Base-by-base conservation (phyloP, 1,140 invertebrate genomes). In the Plodia interpunctella region DNA sequence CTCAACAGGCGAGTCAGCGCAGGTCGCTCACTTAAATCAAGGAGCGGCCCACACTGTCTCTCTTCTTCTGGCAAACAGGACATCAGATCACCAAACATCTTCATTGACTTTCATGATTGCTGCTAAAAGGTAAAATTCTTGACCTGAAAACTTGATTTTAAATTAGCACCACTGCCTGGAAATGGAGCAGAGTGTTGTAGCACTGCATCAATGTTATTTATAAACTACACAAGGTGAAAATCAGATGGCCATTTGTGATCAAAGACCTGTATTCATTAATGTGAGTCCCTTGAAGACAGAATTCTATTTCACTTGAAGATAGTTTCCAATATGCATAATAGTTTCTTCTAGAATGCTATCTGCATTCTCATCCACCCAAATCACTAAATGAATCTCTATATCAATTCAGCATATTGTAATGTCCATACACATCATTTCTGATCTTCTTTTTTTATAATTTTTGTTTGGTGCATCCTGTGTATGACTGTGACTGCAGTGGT, bases 131-230 rank as follows among this genome's bases (percentile, higher is more conserved):
- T 73, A 64, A 67, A 72, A 66, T 70, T 80, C 71, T 80, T 83
- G 76, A 89, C 87, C 87, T 89, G 87, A 89, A 89, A 89, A 89
- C 87, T 89, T 76, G 87, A 89, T 87, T 85, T 70, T 72, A 84
- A 71, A 89, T 89, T 89, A 89, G 82, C 83, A 89, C 76, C 80
- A 76, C 73, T 65, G 68, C 74, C 74, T 77, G 74, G 68, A 76
- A 57, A 75, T 75, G 71, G 70, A 73, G 72, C 57, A 71, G 72
- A 63, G 74, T 53, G 18, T 68, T 65, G 56, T 57, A 59, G 65
- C 67, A 56, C 49, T 63, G 59, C 67, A 67, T 66, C 67, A 66
- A 69, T 68, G 65, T 71, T 59, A 32, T 32, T 62, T 70, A 77
- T 63, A 65, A 53, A 60, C 67, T 70, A 76, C 54, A 70, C 10